These are phyloP conservation scores for Orthosia cruda DNA, from an alignment of 2,888 invertebrate genomes.

Conservation along the genomic window DNA sequence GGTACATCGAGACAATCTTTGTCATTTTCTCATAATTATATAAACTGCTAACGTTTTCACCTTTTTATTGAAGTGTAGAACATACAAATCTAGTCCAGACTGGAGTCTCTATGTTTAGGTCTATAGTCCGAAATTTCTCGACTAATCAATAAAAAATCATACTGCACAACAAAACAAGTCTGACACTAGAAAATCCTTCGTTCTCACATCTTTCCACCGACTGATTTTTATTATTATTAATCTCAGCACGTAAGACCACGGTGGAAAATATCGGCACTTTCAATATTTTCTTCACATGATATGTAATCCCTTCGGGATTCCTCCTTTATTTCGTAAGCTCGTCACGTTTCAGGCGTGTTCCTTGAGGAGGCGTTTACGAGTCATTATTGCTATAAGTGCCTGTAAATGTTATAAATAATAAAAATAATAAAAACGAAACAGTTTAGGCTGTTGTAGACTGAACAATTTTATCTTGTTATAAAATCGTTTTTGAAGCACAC, in stretches of 20 bases:
- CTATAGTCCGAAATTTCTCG: no score
- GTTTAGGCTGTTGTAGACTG: not conserved
- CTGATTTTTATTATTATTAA: slow-evolving; percentile 20
- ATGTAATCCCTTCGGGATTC: slow-evolving; percentile 59
- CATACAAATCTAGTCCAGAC: no score
- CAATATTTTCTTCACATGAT: slow-evolving; percentile 65
- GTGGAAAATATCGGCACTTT: slow-evolving; percentile 59
- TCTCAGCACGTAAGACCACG: slow-evolving; percentile 32
- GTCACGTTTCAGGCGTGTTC: slow-evolving; percentile 52
- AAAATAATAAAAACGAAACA: not conserved
- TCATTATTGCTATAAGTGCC: slow-evolving; percentile 45
- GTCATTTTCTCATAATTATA: no score
- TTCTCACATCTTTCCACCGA: slow-evolving; percentile 12
- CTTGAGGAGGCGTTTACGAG: slow-evolving; percentile 36
- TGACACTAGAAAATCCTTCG: not conserved
- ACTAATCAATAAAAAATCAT: no score
- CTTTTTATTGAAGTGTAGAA: no score
- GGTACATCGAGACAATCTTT: no score
- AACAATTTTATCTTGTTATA: not conserved
- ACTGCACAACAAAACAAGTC: not conserved
- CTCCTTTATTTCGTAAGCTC: slow-evolving; percentile 14
- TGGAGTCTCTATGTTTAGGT: no score
- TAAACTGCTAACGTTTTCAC: no score
- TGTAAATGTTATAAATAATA: slow-evolving; percentile 23
- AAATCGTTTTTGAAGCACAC: no score